A percentile compares a stretch with the other conserved stretches of the same genome.
These are phyloP conservation scores for Halocynthia aurantium DNA, from an alignment of 23 tunicate species.

Conservation along the genomic window DNA sequence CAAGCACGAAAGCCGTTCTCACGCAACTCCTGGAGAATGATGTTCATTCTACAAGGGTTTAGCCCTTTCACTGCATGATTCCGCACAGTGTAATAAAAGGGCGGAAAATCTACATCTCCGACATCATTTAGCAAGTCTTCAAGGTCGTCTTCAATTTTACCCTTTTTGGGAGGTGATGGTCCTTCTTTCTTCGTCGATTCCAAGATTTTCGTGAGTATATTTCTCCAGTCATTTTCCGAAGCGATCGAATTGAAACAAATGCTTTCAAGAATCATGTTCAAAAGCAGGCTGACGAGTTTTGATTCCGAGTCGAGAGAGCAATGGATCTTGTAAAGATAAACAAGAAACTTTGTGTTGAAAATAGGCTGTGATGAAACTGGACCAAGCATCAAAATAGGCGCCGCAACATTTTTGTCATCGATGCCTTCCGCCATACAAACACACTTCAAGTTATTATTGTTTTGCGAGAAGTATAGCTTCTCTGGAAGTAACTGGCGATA, in stretches of 20 bases:
- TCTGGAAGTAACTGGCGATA: constrained; percentile 32
- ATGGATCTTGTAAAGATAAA: neutral
- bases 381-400: constrained; percentile 60
- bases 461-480: neutral
- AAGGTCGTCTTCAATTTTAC: constrained; percentile 4
- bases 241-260: constrained; percentile 23
- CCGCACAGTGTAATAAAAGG: constrained; percentile 51
- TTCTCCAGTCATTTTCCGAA: constrained; percentile 6
- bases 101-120: constrained; percentile 1
- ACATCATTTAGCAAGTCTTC: neutral
- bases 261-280: constrained; percentile 45
- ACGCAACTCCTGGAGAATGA: constrained; percentile 40
- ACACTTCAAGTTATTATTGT: neutral
- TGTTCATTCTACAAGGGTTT: constrained; percentile 32
- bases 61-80: constrained; percentile 53
- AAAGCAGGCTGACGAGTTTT: neutral
- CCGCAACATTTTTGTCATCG: neutral
- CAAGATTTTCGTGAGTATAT: neutral
- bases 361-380: constrained; percentile 57
- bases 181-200: neutral
- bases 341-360: constrained; percentile 38
- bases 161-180: constrained; percentile 15
- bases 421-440: constrained; percentile 8
- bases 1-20: constrained; percentile 40
- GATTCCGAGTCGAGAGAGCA: neutral